phyloP scores from a whole-genome alignment of 2,888 invertebrate genomes.

The Colletes collaris region DNA sequence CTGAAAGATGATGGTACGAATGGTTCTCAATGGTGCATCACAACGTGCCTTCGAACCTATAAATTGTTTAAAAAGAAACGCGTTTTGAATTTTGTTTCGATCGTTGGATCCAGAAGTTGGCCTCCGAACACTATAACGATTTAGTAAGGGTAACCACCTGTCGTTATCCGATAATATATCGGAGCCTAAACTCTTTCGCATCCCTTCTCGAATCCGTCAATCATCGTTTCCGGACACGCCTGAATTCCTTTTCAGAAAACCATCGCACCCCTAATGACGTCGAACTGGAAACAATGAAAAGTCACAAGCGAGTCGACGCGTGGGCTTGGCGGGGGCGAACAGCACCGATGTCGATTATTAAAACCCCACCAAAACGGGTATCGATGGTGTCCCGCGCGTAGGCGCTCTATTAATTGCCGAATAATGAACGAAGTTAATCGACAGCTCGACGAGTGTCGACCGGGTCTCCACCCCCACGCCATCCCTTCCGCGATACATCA shows the following conservation, averaged over 20 bases:
- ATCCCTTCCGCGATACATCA: constrained; percentile 60
- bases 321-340: constrained; percentile 12
- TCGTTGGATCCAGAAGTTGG: too few species aligned
- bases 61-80: too few species aligned
- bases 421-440: constrained; percentile 81
- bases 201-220: constrained; percentile 5
- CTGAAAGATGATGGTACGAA: too few species aligned
- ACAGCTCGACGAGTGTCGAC: constrained; percentile 77
- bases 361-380: constrained; percentile 73
- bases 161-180: not conserved
- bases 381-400: constrained; percentile 65
- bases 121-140: not conserved
- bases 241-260: constrained; percentile 5
- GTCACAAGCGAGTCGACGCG: constrained; percentile 18
- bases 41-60: too few species aligned
- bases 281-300: constrained; percentile 24
- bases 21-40: too few species aligned
- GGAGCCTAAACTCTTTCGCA: too few species aligned
- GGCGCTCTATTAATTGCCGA: constrained; percentile 73
- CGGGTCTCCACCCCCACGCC: constrained; percentile 59
- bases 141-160: constrained; percentile 14
- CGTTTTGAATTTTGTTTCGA: too few species aligned
- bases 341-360: constrained; percentile 67
- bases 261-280: not conserved
- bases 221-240: constrained; percentile 14